phyloP scores from a whole-genome alignment of 2,113 vertebrate genomes.

The Xiphophorus couchianus region DNA sequence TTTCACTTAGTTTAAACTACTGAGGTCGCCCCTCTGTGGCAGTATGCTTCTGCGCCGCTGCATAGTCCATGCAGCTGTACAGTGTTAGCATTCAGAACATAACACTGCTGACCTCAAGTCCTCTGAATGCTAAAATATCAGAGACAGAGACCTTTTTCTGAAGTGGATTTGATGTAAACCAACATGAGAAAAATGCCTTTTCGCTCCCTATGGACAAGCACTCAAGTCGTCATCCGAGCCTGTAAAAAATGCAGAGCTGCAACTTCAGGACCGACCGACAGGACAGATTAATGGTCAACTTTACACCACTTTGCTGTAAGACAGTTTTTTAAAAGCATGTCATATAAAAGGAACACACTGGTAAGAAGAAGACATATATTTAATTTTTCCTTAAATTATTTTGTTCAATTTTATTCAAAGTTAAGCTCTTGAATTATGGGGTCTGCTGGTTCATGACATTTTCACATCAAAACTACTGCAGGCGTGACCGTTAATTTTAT shows the following conservation, averaged over 20 bases:
- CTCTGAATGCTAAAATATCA: slow-evolving; percentile 50
- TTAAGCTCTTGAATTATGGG: no score
- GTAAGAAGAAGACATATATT: background rate
- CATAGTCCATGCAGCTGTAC: slow-evolving; percentile 36
- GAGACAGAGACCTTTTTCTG: slow-evolving; percentile 54
- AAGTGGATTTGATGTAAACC: slow-evolving; percentile 2
- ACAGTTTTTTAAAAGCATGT: slow-evolving; percentile 61
- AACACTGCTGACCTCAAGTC: slow-evolving; percentile 58
- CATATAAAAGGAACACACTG: slow-evolving; percentile 20
- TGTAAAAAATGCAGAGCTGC: slow-evolving; percentile 20
- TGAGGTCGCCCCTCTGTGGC: slow-evolving; percentile 30
- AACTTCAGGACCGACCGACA: slow-evolving; percentile 2
- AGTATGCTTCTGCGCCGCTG: slow-evolving; percentile 24
- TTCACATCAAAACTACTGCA: no score
- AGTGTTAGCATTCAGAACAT: slow-evolving; percentile 63
- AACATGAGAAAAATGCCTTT: slow-evolving; percentile 32
- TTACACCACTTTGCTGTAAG: slow-evolving; percentile 20
- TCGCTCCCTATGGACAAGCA: slow-evolving; percentile 35
- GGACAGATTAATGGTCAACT: slow-evolving; percentile 40
- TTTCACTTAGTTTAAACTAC: background rate
- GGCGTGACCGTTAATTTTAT: no score
- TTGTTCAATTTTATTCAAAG: no score
- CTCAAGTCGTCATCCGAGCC: slow-evolving; percentile 54
- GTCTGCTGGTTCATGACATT: no score
- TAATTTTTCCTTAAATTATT: no score